Conservation (phyloP, 2,113 vertebrate genomes). For the Pitta sordida region DNA sequence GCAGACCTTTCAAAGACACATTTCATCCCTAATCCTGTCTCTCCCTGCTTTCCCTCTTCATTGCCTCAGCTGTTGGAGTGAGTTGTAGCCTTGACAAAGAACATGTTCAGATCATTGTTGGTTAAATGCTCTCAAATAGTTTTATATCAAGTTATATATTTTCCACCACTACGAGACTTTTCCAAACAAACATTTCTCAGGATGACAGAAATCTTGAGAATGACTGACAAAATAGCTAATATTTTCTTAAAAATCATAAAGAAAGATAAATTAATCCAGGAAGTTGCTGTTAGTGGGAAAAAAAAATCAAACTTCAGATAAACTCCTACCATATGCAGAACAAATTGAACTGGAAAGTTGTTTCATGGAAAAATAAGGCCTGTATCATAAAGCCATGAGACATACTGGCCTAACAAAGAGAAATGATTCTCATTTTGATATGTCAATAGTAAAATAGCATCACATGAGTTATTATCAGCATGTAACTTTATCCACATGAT, state of each 20-base stretch:
- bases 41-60: not conserved
- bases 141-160: not conserved
- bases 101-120: not conserved
- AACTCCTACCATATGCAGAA: not conserved
- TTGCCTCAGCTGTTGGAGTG: not conserved
- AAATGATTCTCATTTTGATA: slow-evolving; percentile 22
- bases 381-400: not conserved
- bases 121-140: not conserved
- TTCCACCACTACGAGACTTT: not conserved
- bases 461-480: slow-evolving; percentile 4
- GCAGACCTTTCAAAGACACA: not conserved
- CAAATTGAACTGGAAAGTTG: not conserved
- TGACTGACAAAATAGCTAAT: not conserved
- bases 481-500: slow-evolving; percentile 19
- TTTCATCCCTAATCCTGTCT: not conserved
- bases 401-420: not conserved
- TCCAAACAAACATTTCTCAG: not conserved
- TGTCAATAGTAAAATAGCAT: slow-evolving; percentile 30
- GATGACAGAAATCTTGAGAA: not conserved
- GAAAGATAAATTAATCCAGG: not conserved
- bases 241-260: not conserved
- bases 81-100: not conserved
- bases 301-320: not conserved
- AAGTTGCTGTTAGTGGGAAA: not conserved
- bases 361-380: not conserved